Percentiles rank a stretch among this genome's conserved stretches.
Conservation (phyloP, 1,140 invertebrate species). For the Apis dorsata region DNA sequence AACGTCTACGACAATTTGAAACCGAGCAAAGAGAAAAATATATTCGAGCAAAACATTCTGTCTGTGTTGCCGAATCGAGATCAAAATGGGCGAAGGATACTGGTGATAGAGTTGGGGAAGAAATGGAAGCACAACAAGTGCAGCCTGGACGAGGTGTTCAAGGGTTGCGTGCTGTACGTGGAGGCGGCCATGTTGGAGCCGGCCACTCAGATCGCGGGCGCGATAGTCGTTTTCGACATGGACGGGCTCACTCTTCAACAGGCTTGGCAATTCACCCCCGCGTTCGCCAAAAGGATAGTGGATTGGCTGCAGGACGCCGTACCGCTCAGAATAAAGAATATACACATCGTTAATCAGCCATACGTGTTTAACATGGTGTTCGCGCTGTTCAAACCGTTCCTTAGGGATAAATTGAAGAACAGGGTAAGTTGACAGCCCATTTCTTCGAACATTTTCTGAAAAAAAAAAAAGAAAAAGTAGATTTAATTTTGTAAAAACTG, state of each 20-base stretch:
- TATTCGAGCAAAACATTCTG: slow-evolving; percentile 89
- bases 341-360: slow-evolving; percentile 94
- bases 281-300: slow-evolving; percentile 90
- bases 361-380: slow-evolving; percentile 94
- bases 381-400: slow-evolving; percentile 91
- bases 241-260: slow-evolving; percentile 89
- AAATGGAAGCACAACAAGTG: slow-evolving; percentile 92
- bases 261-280: slow-evolving; percentile 90
- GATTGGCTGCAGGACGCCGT: slow-evolving; percentile 91
- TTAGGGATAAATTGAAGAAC: slow-evolving; percentile 87
- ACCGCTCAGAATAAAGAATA: slow-evolving; percentile 89
- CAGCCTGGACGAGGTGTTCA: slow-evolving; percentile 89
- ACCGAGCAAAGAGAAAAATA: slow-evolving; percentile 86
- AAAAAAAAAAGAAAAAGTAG: too few relatives aligned
- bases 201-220: slow-evolving; percentile 86
- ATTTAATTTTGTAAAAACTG: too few relatives aligned
- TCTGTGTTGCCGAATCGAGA: slow-evolving; percentile 88
- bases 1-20: slow-evolving; percentile 86
- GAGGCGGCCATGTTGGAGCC: slow-evolving; percentile 91
- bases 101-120: slow-evolving; percentile 89
- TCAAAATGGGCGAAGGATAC: slow-evolving; percentile 86
- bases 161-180: slow-evolving; percentile 88
- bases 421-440: slow-evolving; percentile 76
- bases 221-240: slow-evolving; percentile 91
- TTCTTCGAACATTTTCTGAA: too few relatives aligned